phyloP scores from a whole-genome alignment of 2,113 vertebrate genomes.

The Tragulus kanchil region DNA sequence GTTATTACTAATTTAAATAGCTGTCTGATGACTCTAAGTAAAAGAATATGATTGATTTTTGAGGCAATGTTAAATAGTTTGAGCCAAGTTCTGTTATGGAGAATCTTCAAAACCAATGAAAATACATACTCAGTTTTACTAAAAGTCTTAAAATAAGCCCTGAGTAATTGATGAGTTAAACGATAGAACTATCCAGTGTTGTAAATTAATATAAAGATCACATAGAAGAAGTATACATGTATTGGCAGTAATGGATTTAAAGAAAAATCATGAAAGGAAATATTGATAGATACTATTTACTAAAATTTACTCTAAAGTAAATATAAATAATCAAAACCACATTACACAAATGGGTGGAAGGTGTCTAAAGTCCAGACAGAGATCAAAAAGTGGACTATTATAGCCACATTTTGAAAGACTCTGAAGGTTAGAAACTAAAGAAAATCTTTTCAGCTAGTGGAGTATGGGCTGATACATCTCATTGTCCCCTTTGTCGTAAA shows the following conservation, averaged over 20 bases:
- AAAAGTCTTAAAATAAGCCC: neutral
- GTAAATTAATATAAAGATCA: neutral
- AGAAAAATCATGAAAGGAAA: neutral
- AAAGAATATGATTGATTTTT: neutral
- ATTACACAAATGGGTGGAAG: neutral
- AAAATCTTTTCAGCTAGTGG: neutral
- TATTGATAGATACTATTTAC: neutral
- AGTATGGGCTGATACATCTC: neutral
- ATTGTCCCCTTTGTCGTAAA: neutral
- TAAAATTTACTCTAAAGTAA: conserved; percentile 9
- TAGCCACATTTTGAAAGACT: neutral
- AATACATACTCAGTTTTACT: neutral
- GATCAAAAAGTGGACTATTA: neutral
- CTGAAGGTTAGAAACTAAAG: neutral
- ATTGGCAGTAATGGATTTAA: neutral
- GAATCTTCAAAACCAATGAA: neutral
- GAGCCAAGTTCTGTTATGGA: neutral
- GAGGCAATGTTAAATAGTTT: neutral
- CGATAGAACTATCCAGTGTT: neutral
- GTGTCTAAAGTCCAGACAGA: neutral
- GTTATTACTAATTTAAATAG: neutral
- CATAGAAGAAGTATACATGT: neutral
- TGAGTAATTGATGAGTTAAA: neutral
- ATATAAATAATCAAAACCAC: neutral
- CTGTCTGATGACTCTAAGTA: neutral